A percentile compares a stretch with the other conserved stretches of the same genome.
These are phyloP conservation scores for Aphis craccivora DNA, from an alignment of 1,140 invertebrate species.

Conservation along the genomic window DNA sequence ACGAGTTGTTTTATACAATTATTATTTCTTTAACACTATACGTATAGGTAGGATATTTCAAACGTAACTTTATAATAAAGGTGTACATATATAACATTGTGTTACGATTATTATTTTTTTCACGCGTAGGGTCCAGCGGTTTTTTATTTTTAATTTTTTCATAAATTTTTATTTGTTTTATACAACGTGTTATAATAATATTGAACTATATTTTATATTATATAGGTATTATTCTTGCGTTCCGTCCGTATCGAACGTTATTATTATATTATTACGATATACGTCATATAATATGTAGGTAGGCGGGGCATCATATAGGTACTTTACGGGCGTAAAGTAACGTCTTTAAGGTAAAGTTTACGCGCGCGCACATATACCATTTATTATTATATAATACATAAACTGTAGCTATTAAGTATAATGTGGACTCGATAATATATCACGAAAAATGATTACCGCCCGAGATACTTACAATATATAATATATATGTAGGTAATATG, in stretches of 20 bases:
- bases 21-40: background rate
- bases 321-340: background rate
- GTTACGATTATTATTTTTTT: background rate
- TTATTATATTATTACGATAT: background rate
- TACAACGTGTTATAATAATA: background rate
- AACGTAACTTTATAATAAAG: background rate
- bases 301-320: background rate
- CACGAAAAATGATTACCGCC: background rate
- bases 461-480: background rate
- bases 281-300: background rate
- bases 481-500: background rate
- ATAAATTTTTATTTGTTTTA: background rate
- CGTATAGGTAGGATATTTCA: too few relatives aligned
- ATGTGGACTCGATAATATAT: background rate
- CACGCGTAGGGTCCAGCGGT: background rate
- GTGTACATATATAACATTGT: background rate
- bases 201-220: background rate
- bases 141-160: background rate
- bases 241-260: background rate
- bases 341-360: background rate
- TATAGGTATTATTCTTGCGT: background rate
- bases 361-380: background rate
- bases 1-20: background rate
- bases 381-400: constrained; percentile 13
- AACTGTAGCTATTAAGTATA: background rate